Base-by-base conservation (phyloP, 2,888 invertebrate species). In the Orchestes rusci region DNA sequence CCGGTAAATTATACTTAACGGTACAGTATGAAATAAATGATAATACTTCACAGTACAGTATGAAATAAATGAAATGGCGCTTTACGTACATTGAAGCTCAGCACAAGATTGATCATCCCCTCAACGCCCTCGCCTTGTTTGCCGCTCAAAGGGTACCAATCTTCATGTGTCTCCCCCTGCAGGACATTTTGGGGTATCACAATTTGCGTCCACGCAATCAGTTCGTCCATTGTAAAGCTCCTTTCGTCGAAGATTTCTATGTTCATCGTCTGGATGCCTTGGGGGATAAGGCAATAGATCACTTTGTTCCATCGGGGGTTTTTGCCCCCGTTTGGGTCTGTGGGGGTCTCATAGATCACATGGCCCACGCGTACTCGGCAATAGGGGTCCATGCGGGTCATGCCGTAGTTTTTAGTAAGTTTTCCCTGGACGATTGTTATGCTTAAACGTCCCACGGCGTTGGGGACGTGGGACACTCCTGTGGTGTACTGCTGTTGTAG, bases 221-320 rank as follows among this genome's bases (percentile, higher is more conserved):
- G 73, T 69, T 96, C 95, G 68, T 97, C 96, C 79, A 89, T 85
- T 15, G 93, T 90, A 68, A 97, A 94, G 12, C 94, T 91, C 65
- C 93, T 86, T 72, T 96, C 97, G 70, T 97, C 97, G 68, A 88
- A 97, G 54, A 97, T 86, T 75, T 97, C 96, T 57, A 97, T 64
- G 61, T 88, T 89, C 55, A 97, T 77, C 8, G 84, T 80, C 62
- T 85, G 85, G 10, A 96, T 88, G 32, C 95, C 94, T 53, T 82
- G 79, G 0, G 95, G 92, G 46, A 96, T 73, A 55, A 86, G 76
- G 65, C 89, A 88, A 63, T 91, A 89, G 55, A 96, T 84, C 39
- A 88, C 86, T 73, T 94, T 92, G 70, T 94, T 93, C 96, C 96
- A 97, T 51, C 85, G 75, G 3, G 97, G 97, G 60, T 84, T 91